Base-by-base conservation (phyloP, 2,797 vertebrate genomes). In the Apogon talboti region DNA sequence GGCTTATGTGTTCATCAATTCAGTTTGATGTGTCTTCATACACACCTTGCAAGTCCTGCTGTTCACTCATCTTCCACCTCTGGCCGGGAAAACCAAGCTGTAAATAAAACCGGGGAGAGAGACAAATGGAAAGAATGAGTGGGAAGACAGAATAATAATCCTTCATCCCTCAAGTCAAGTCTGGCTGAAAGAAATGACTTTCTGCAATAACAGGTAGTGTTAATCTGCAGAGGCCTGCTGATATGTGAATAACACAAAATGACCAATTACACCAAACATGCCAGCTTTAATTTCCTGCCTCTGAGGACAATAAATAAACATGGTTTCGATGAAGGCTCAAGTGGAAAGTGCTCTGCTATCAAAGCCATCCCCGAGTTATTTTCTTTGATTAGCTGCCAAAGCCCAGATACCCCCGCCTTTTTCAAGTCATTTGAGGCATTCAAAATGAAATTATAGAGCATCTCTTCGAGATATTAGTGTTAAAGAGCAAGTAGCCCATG, bases 321-420 rank as follows among this genome's bases (percentile, higher is more conserved):
- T 49, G 72, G 76, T 79, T 76, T 71, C 57, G 45, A 50, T 19
- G 52, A 76, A 85, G 72, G 74, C 73, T 43, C 49, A 58, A 80
- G 85, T 74, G 79, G 78, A 86, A 87, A 89, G 82, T 73, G 79
- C 76, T 85, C 74, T 19, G 63, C 84, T 84, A 83, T 91, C 82
- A 86, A 83, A 87, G 76, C 79, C 82, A 87, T 89, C 78, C 84
- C 73, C 44, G 57, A 87, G 80, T 91, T 89, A 85, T 92, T 92
- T 89, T 81, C 88, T 91, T 91, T 92, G 89, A 93, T 91, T 89
- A 81, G 75, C 72, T 91, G 89, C 90, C 91, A 93, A 88, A 50
- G 74, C 84, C 85, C 79, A 83, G 74, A 92, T 79, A 86, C 68
- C 69, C 83, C 78, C 69, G 73, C 78, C 86, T 78, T 86, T 84